These are phyloP conservation scores for Takifugu flavidus DNA, from an alignment of 2,113 vertebrate genomes.

Conservation along the genomic window DNA sequence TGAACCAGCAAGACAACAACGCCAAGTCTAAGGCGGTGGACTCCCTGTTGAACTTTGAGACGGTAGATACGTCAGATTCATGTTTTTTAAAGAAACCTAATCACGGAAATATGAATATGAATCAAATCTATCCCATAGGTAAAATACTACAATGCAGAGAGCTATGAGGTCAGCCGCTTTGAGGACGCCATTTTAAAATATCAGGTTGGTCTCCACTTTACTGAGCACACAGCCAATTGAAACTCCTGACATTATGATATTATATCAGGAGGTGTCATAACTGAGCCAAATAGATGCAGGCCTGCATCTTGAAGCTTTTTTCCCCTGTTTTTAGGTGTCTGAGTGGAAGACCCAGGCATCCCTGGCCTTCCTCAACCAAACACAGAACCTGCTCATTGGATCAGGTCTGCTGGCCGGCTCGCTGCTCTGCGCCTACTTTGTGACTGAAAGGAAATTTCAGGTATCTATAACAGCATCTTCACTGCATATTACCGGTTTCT, in stretches of 20 bases:
- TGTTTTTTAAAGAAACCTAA: too few relatives aligned
- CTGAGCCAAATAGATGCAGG: too few relatives aligned
- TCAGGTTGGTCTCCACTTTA: constrained; percentile 76
- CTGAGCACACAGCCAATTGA: background rate
- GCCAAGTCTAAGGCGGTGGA: constrained; percentile 89
- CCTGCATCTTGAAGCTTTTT: background rate
- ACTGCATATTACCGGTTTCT: background rate
- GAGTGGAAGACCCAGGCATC: constrained; percentile 94
- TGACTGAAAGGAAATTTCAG: constrained; percentile 85
- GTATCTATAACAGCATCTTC: constrained; percentile 48
- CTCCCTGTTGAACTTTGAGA: constrained; percentile 95
- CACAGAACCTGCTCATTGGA: constrained; percentile 90
- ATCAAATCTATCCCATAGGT: constrained; percentile 72
- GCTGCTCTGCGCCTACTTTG: constrained; percentile 91
- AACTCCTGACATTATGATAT: too few relatives aligned
- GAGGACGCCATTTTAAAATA: constrained; percentile 87
- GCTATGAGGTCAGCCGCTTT: constrained; percentile 86
- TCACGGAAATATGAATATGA: background rate
- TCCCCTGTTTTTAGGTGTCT: constrained; percentile 62
- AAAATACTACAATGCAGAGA: constrained; percentile 94
- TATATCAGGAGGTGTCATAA: too few relatives aligned
- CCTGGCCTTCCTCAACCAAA: constrained; percentile 90
- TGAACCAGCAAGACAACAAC: constrained; percentile 89
- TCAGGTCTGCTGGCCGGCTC: constrained; percentile 86
- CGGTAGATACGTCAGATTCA: constrained; percentile 72